phyloP scores from a whole-genome alignment of 2,797 vertebrate species.

The Mallotus villosus region DNA sequence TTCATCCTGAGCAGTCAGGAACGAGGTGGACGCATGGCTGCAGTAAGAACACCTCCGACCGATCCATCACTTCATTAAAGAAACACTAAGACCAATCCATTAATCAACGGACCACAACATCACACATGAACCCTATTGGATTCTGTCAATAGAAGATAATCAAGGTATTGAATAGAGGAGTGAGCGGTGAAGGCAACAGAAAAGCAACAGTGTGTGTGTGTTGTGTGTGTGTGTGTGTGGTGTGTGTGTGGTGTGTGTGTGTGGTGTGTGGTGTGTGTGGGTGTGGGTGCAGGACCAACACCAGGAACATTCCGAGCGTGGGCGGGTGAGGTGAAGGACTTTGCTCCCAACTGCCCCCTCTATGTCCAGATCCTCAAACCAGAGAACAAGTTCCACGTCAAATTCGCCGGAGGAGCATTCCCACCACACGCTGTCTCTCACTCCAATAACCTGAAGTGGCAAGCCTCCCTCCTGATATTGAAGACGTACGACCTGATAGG shows the following conservation, averaged over 20 bases:
- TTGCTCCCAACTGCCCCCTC: slow-evolving; percentile 96
- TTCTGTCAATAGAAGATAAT: too few species aligned
- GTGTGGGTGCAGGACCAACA: slow-evolving; percentile 87
- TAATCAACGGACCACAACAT: neutral
- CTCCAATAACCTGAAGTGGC: neutral
- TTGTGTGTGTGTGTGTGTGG: neutral
- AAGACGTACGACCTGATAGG: too few species aligned
- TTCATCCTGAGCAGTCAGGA: slow-evolving; percentile 98
- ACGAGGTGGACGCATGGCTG: slow-evolving; percentile 94
- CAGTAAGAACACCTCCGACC: slow-evolving; percentile 71
- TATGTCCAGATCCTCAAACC: slow-evolving; percentile 98
- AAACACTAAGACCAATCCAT: neutral
- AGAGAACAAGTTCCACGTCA: slow-evolving; percentile 99
- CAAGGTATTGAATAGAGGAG: neutral
- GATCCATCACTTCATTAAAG: neutral
- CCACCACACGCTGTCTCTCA: neutral
- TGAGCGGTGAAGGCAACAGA: neutral
- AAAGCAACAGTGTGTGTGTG: neutral
- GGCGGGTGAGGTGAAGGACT: slow-evolving; percentile 99
- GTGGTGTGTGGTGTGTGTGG: neutral
- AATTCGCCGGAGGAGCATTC: slow-evolving; percentile 91
- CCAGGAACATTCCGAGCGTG: slow-evolving; percentile 98
- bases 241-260: neutral
- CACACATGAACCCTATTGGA: too few species aligned
- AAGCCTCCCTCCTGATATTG: neutral